These are phyloP conservation scores for Rhinoraja longicauda DNA, from an alignment of 2,797 vertebrate species.

Conservation along the genomic window DNA sequence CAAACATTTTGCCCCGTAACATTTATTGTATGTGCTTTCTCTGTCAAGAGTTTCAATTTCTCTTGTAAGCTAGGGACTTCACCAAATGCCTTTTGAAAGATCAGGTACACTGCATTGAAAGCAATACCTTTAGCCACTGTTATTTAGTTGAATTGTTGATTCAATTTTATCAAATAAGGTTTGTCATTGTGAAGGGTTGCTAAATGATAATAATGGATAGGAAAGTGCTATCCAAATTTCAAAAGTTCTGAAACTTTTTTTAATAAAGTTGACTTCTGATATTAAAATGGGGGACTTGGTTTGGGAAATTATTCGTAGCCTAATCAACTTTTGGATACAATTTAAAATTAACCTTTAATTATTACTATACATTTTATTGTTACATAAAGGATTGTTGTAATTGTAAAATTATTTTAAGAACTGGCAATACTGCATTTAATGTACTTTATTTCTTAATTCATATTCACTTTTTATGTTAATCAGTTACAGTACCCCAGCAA, in stretches of 20 bases:
- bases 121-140: not conserved
- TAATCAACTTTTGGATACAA: not conserved
- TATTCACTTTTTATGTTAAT: slow-evolving; percentile 43
- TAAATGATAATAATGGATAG: not conserved
- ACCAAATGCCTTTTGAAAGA: not conserved
- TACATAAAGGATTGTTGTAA: not conserved
- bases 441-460: not conserved
- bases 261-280: not conserved
- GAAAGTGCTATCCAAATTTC: not conserved
- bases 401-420: not conserved
- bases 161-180: not conserved
- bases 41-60: not conserved
- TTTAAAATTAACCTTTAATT: not conserved
- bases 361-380: not conserved
- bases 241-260: not conserved
- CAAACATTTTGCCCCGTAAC: too few species aligned
- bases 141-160: not conserved
- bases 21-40: not conserved
- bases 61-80: too few species aligned
- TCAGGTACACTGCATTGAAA: not conserved
- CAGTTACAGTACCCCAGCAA: slow-evolving; percentile 91
- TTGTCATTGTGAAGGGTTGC: not conserved
- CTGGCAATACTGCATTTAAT: not conserved
- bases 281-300: not conserved
- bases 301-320: not conserved